Conservation (phyloP, 2,113 vertebrate species). For the Trichomycterus rosablanca region DNA sequence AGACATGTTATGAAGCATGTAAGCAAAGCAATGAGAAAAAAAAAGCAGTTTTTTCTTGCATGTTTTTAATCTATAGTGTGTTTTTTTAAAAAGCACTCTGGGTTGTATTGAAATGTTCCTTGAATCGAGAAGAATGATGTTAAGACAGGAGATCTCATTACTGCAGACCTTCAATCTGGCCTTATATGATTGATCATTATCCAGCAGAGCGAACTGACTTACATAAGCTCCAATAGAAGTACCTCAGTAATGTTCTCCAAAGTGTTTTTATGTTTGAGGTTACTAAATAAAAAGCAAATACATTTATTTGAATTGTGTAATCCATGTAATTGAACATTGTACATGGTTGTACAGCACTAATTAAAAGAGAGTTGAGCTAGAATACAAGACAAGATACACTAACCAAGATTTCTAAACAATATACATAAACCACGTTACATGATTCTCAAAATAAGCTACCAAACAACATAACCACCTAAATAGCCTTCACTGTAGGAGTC, state of each 20-base stretch:
- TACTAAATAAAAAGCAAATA: too few species aligned
- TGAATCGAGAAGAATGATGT: conserved; percentile 47
- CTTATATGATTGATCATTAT: conserved; percentile 60
- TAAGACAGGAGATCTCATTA: conserved; percentile 66
- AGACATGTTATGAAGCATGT: conserved; percentile 57
- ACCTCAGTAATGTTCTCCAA: not conserved
- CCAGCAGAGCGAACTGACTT: conserved; percentile 32
- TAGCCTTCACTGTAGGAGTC: too few species aligned
- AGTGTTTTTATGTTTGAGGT: too few species aligned
- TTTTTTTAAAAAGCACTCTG: not conserved
- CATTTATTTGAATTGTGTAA: too few species aligned
- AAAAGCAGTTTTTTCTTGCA: conserved; percentile 47
- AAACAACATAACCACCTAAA: too few species aligned
- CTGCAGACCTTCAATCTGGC: conserved; percentile 50
- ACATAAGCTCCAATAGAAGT: conserved; percentile 37
- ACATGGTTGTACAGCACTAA: too few species aligned
- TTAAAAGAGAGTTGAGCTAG: too few species aligned
- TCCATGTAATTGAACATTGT: too few species aligned
- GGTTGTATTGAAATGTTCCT: conserved; percentile 21
- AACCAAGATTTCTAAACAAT: too few species aligned
- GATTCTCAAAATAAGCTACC: too few species aligned
- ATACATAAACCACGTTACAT: too few species aligned
- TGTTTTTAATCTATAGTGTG: conserved; percentile 29
- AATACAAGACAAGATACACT: too few species aligned
- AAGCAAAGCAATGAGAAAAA: conserved; percentile 45